phyloP scores from a whole-genome alignment of 2,888 invertebrate species.

The Minunthozetes semirufus region DNA sequence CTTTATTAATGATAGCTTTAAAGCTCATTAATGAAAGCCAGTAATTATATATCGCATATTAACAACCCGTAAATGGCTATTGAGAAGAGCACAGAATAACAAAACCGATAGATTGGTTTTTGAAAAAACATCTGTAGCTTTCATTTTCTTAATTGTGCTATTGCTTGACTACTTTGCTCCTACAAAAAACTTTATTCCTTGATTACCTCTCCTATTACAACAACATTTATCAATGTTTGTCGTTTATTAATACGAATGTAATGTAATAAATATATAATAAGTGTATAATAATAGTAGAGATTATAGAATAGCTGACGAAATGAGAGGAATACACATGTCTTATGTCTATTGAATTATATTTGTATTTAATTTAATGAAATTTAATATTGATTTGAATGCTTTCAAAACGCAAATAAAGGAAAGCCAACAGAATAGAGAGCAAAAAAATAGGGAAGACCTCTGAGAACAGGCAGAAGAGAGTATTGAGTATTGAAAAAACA shows the following conservation, averaged over 20 bases:
- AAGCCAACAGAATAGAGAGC: not conserved
- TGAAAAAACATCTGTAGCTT: constrained; percentile 18
- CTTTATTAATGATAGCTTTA: constrained; percentile 26
- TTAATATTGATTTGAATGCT: constrained; percentile 9
- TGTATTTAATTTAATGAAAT: constrained; percentile 18
- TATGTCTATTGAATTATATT: not conserved
- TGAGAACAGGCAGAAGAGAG: not conserved
- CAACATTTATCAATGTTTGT: not conserved
- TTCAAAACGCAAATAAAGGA: not conserved
- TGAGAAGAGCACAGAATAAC: constrained; percentile 5
- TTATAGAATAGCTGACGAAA: constrained; percentile 14
- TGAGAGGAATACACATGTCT: not conserved
- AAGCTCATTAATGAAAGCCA: constrained; percentile 24
- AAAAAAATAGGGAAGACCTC: not conserved
- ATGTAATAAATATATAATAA: too few relatives aligned
- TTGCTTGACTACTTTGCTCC: not conserved
- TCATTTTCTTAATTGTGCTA: constrained; percentile 17
- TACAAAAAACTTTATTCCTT: not conserved
- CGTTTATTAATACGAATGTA: not conserved
- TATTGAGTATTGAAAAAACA: not conserved
- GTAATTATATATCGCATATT: constrained; percentile 15
- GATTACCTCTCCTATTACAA: not conserved
- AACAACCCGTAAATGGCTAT: constrained; percentile 14
- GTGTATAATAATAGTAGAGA: constrained; percentile 19
- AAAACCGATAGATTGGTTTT: too few relatives aligned